Evolutionary conservation across 2,113 vertebrate genomes (phyloP).

Genomic region (Nanorana parkeri): DNA sequence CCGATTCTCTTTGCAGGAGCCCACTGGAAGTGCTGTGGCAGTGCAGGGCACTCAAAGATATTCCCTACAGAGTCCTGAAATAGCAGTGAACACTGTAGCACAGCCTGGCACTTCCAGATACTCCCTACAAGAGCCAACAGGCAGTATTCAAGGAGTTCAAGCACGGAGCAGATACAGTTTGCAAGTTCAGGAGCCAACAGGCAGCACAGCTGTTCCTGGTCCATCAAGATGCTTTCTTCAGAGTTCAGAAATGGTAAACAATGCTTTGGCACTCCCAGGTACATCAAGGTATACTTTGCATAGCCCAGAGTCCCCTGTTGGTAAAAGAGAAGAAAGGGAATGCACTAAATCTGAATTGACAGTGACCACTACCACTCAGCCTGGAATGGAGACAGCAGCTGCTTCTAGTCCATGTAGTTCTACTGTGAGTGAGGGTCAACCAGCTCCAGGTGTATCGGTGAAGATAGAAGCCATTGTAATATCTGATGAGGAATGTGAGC

Average conservation of each 20-base stretch:
- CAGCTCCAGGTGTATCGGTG: slow-evolving; percentile 63
- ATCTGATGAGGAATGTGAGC: slow-evolving; percentile 86
- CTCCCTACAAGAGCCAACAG: slow-evolving; percentile 31
- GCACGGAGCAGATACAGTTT: slow-evolving; percentile 52
- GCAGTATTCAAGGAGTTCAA: slow-evolving; percentile 58
- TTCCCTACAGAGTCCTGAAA: slow-evolving; percentile 60
- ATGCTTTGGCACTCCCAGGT: slow-evolving; percentile 1
- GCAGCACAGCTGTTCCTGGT: slow-evolving; percentile 18
- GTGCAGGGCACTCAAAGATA: slow-evolving; percentile 47
- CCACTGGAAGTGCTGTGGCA: neutral
- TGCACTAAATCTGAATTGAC: slow-evolving; percentile 55
- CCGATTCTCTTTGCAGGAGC: slow-evolving; percentile 53
- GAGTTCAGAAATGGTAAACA: slow-evolving; percentile 52
- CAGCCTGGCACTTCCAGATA: slow-evolving; percentile 18
- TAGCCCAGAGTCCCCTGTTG: slow-evolving; percentile 12
- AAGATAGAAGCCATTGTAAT: slow-evolving; percentile 93
- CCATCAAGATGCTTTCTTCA: slow-evolving; percentile 52
- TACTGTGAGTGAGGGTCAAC: slow-evolving; percentile 71
- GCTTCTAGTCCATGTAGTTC: slow-evolving; percentile 87
- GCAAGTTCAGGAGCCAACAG: slow-evolving; percentile 46
- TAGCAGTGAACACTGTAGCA: neutral
- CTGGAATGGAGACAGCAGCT: slow-evolving; percentile 78
- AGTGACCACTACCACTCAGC: slow-evolving; percentile 79
- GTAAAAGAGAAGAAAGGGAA: slow-evolving; percentile 52
- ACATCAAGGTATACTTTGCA: slow-evolving; percentile 21